Conservation (phyloP, 2,888 invertebrate genomes). For the Acleris laterana region DNA sequence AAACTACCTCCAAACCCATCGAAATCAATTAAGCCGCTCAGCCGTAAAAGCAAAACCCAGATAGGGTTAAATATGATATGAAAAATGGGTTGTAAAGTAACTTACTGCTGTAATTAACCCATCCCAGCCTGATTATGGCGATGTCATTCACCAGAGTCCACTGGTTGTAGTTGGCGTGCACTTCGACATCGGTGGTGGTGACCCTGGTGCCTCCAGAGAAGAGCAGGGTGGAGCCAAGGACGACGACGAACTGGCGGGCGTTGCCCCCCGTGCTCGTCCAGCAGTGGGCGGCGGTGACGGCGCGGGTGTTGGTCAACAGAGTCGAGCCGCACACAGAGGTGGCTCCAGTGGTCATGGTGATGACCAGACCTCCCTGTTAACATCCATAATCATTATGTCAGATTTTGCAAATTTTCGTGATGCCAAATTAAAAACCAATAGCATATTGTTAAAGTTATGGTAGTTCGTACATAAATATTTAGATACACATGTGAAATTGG, state of each 20-base stretch:
- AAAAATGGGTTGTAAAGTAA: too few relatives aligned
- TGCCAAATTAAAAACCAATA: too few relatives aligned
- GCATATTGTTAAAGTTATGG: too few relatives aligned
- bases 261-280: slow-evolving; percentile 43
- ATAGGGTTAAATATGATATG: too few relatives aligned
- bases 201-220: slow-evolving; percentile 49
- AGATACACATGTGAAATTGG: too few relatives aligned
- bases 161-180: slow-evolving; percentile 48
- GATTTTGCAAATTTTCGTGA: too few relatives aligned
- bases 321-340: slow-evolving; percentile 53
- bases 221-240: slow-evolving; percentile 47
- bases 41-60: too few relatives aligned
- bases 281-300: slow-evolving; percentile 54
- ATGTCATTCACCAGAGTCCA: slow-evolving; percentile 48
- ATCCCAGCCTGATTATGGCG: slow-evolving; percentile 47
- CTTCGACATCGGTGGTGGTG: slow-evolving; percentile 43
- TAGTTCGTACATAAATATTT: too few relatives aligned
- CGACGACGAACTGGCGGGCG: slow-evolving; percentile 48
- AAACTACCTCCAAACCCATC: too few relatives aligned
- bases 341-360: slow-evolving; percentile 42
- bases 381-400: not conserved
- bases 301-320: slow-evolving; percentile 45
- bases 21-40: too few relatives aligned
- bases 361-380: slow-evolving; percentile 50
- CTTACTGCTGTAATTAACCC: slow-evolving; percentile 42